phyloP scores from a whole-genome alignment of 2,797 vertebrate genomes.

The Ceyx erithaca region DNA sequence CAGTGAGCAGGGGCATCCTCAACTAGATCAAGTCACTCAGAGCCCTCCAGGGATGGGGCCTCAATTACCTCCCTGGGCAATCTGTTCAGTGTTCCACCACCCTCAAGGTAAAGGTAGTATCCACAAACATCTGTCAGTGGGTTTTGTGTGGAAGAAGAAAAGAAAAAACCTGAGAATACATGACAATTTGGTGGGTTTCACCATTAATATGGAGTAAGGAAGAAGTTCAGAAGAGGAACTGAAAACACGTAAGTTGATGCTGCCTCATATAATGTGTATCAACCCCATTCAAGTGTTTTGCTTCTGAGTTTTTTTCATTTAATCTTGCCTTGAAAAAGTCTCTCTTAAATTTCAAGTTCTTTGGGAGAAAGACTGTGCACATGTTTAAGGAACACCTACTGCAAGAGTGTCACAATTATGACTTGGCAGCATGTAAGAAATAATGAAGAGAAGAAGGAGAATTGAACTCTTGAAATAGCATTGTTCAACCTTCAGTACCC shows the following conservation, averaged over 20 bases:
- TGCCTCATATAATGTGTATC: neutral
- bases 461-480: constrained; percentile 27
- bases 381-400: constrained; percentile 49
- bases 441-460: constrained; percentile 59
- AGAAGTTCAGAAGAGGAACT: neutral
- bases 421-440: constrained; percentile 30
- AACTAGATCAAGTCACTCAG: too few species aligned
- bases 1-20: too few species aligned
- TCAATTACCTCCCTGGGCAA: too few species aligned
- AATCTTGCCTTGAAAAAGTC: constrained; percentile 3
- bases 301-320: neutral
- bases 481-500: constrained; percentile 58
- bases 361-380: neutral
- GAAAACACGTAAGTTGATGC: neutral
- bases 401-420: constrained; percentile 18
- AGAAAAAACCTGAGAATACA: neutral
- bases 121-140: neutral
- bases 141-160: neutral
- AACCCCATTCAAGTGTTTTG: neutral
- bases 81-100: too few species aligned
- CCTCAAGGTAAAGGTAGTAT: neutral
- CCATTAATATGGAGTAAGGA: neutral
- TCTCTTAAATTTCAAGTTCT: constrained; percentile 35
- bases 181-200: neutral
- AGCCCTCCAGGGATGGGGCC: too few species aligned